phyloP scores from a whole-genome alignment of 2,797 vertebrate genomes.

The Paratrypauchen microcephalus region DNA sequence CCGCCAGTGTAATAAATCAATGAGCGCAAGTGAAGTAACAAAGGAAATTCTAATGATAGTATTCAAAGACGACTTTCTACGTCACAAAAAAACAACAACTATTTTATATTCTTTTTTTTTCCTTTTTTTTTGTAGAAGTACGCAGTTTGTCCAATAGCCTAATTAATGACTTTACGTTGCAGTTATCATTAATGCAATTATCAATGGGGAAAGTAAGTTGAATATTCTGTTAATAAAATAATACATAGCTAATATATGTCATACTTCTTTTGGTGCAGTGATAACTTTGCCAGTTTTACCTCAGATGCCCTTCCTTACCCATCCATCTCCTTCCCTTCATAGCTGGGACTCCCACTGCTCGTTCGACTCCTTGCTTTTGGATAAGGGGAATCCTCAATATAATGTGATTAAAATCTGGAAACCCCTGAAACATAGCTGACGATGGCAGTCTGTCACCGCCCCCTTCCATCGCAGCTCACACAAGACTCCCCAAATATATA shows the following conservation, averaged over 20 bases:
- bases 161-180: neutral
- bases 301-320: neutral
- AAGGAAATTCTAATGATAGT: neutral
- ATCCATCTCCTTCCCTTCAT: neutral
- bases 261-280: neutral
- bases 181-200: too few species aligned
- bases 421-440: conserved; percentile 5
- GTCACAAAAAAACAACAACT: neutral
- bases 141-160: too few species aligned
- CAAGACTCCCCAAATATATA: conserved; percentile 20
- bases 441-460: conserved; percentile 4
- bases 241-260: too few species aligned
- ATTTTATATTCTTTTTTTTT: neutral
- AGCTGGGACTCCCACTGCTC: neutral
- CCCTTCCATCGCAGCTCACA: neutral
- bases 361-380: neutral
- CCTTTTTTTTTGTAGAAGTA: too few species aligned
- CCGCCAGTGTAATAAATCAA: neutral
- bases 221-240: neutral
- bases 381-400: conserved; percentile 9
- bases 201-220: neutral
- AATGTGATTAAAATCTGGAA: conserved; percentile 8
- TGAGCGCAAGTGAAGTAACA: neutral
- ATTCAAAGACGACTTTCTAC: neutral
- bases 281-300: neutral